Evolutionary conservation across 2,797 vertebrate genomes (phyloP).

Genomic region (Rhinophrynus dorsalis): DNA sequence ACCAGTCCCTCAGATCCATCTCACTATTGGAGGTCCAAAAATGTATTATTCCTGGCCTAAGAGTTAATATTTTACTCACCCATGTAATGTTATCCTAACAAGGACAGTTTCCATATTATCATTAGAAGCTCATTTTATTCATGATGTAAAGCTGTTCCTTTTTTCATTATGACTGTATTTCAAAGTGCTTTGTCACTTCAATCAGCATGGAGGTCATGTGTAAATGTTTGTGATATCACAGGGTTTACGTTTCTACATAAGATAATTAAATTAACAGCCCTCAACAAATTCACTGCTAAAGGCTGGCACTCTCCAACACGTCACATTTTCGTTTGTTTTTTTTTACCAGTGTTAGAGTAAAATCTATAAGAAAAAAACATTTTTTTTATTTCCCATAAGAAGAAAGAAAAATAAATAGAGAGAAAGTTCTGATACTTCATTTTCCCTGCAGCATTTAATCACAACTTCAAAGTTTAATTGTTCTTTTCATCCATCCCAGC

Average conservation of each 20-base stretch:
- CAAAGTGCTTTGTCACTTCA: conserved; percentile 3
- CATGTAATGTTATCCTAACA: no score
- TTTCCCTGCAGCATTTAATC: conserved; percentile 64
- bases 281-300: conserved; percentile 19
- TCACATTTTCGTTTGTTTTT: background rate
- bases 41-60: no score
- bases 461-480: conserved; percentile 71
- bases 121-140: background rate
- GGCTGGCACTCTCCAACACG: background rate
- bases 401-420: conserved; percentile 47
- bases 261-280: conserved; percentile 26
- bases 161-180: conserved; percentile 8
- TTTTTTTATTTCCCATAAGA: conserved; percentile 50
- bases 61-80: no score
- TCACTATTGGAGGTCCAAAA: no score
- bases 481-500: conserved; percentile 67
- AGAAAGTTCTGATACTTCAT: conserved; percentile 40
- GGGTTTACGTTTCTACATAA: conserved; percentile 21
- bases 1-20: no score
- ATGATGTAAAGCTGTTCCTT: background rate
- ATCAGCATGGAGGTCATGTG: conserved; percentile 22
- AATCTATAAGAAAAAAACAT: conserved; percentile 10
- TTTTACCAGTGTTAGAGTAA: background rate
- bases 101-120: background rate
- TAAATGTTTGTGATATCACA: conserved; percentile 36